phyloP scores from a whole-genome alignment of 2,888 invertebrate genomes.

The Micoletzkya japonica region DNA sequence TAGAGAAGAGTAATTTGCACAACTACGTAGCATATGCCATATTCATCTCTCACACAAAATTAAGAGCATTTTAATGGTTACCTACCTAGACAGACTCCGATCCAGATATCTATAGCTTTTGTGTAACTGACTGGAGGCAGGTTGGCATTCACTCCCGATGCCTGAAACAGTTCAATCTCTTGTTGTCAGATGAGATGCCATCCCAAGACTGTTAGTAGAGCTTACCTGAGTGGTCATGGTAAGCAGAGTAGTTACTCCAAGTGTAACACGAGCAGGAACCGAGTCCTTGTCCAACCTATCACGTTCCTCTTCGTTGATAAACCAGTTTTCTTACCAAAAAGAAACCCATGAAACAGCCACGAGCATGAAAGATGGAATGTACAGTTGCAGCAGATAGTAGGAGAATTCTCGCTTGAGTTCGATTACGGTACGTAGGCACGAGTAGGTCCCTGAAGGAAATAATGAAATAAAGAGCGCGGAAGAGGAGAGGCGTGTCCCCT shows the following conservation, averaged over 20 bases:
- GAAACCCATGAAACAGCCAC: conserved; percentile 70
- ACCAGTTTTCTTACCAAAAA: conserved; percentile 5
- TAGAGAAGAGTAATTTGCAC: too few relatives aligned
- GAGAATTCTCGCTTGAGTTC: conserved; percentile 79
- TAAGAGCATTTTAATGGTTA: too few relatives aligned
- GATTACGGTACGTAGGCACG: conserved; percentile 44
- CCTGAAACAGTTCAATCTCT: conserved; percentile 3
- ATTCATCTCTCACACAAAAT: too few relatives aligned
- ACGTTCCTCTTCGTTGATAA: neutral
- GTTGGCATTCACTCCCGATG: conserved; percentile 32
- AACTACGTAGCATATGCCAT: too few relatives aligned
- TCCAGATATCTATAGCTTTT: conserved; percentile 31
- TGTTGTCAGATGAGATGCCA: neutral
- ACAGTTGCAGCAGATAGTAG: conserved; percentile 76
- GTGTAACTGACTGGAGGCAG: conserved; percentile 29
- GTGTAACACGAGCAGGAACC: conserved; percentile 57
- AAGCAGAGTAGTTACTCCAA: conserved; percentile 36
- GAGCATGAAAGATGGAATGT: conserved; percentile 91
- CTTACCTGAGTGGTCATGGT: conserved; percentile 33
- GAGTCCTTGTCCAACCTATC: conserved; percentile 56
- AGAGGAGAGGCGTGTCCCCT: neutral
- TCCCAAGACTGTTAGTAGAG: too few relatives aligned
- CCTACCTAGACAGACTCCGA: conserved; percentile 28
- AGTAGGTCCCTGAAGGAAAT: conserved; percentile 37
- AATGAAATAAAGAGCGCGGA: neutral